Evolutionary conservation across 2,113 vertebrate genomes (phyloP), one percentile per base, ranked within the genome.

Genomic region (Nycticryphes semicollaris): DNA sequence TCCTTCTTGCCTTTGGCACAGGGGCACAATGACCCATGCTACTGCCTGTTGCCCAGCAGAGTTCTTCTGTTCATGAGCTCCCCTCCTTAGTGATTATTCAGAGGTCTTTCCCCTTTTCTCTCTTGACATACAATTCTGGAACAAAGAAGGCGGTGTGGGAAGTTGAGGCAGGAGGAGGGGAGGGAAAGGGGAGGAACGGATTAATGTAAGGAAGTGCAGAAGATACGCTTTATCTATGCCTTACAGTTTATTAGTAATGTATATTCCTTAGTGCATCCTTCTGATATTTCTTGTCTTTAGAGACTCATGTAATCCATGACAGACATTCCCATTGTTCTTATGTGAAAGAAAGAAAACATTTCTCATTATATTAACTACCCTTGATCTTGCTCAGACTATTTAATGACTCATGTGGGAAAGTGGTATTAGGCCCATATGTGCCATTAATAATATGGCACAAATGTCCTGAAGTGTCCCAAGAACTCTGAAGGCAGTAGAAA

Each of bases 1-100:
- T 64, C 22, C 28, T 48, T 73, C 27, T 22, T 45, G 14, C 2
- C 10, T 70, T 73, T 62, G 27, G 13, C 7, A 30, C 14, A 11
- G 3, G 7, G 6, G 3, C 2, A 1, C 9, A 23, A n/a, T 9
- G 41, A 21, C 3, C 23, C 59, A 31, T 0, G 0, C 5, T 19
- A 16, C 5, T 47, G 21, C 3, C 39, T 62, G 47, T 3, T 66
- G 31, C 6, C 23, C 13, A 12, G 12, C 17, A 90, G 33, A 82
- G 7, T 2, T 80, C 24, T 2, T 77, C 24, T 28, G 30, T 23
- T 22, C 31, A 23, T 35, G 23, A 75, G 27, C 33, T 51, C 7
- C 8, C 53, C 13, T 39, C 10, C 20, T 43, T 30, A 10, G 17
- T 2, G 0, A 62, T 15, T 7, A 1, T 53, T 74, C 50, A 69